phyloP scores from a whole-genome alignment of 2,888 invertebrate species.

The Acanthosoma haemorrhoidale region DNA sequence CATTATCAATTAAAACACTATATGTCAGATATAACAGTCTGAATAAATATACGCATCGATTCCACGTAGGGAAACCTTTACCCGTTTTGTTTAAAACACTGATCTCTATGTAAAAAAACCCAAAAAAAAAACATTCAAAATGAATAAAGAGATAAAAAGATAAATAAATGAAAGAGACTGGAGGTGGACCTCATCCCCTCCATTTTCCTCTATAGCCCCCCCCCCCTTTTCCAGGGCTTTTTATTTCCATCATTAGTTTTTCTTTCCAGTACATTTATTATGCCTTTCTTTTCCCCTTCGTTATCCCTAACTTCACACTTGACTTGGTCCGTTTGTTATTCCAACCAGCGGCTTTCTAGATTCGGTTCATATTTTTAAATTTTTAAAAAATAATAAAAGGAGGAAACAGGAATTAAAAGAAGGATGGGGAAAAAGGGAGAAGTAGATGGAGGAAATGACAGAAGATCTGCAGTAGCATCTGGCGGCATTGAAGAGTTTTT shows the following conservation, averaged over 20 bases:
- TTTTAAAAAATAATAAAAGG: too few relatives aligned
- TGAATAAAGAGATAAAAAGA: not conserved
- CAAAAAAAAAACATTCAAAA: not conserved
- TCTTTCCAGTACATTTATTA: constrained; percentile 12
- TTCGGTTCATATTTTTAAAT: constrained; percentile 10
- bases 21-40: too few relatives aligned
- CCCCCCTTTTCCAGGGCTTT: not conserved
- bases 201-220: not conserved
- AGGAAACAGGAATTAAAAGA: not conserved
- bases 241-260: constrained; percentile 12
- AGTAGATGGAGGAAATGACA: not conserved
- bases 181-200: not conserved
- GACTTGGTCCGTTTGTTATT: constrained; percentile 2
- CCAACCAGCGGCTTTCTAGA: constrained; percentile 3
- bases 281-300: constrained; percentile 14
- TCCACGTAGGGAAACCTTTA: too few relatives aligned
- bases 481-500: not conserved
- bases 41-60: too few relatives aligned
- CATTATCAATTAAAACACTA: too few relatives aligned
- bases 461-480: not conserved
- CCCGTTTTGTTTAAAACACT: not conserved
- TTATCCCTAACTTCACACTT: constrained; percentile 14
- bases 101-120: not conserved
- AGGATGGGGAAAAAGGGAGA: not conserved
- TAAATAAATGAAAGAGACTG: not conserved